Evolutionary conservation across 1,140 invertebrate species (phyloP).

Genomic region (Brachionus angularis): DNA sequence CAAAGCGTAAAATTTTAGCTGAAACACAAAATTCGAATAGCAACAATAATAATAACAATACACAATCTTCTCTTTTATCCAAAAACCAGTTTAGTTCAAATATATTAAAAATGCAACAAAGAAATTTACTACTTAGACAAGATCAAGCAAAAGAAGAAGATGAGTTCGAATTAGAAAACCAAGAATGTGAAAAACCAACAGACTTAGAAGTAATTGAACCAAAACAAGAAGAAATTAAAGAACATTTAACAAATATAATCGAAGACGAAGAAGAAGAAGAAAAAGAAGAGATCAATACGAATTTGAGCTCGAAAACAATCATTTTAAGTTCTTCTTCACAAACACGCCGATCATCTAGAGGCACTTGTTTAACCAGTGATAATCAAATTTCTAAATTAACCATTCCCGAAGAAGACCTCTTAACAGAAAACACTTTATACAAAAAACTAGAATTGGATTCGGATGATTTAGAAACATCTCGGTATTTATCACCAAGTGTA

Average conservation of each 20-base stretch:
- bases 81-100: constrained; percentile 2
- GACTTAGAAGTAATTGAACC: background rate
- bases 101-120: background rate
- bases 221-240: too few relatives aligned
- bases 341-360: background rate
- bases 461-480: too few relatives aligned
- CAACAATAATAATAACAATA: too few relatives aligned
- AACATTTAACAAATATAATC: background rate
- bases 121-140: constrained; percentile 22
- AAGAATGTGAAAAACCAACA: background rate
- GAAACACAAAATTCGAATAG: too few relatives aligned
- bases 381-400: constrained; percentile 16
- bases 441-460: too few relatives aligned
- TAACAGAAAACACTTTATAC: too few relatives aligned
- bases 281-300: background rate
- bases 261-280: constrained; percentile 25
- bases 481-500: background rate
- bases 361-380: background rate
- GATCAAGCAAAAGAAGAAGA: constrained; percentile 25
- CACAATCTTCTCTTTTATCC: constrained; percentile 20
- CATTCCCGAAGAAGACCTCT: constrained; percentile 2
- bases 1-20: background rate
- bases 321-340: background rate
- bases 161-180: background rate
- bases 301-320: background rate